Conservation (phyloP, 37 sponge, comb jelly and placozoan species). For the Geodia barretti region DNA sequence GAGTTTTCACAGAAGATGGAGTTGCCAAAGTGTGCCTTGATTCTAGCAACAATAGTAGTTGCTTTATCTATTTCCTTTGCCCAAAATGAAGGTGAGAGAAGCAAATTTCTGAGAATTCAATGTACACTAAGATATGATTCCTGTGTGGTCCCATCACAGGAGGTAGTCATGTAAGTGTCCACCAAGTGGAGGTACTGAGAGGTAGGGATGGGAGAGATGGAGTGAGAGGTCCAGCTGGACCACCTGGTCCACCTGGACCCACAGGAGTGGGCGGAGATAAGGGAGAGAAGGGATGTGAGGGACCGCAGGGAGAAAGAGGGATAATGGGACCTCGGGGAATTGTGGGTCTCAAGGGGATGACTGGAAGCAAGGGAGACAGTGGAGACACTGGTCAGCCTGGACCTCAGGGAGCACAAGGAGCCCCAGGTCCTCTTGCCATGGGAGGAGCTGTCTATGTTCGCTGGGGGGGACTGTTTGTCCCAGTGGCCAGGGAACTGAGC, state of each 20-base stretch:
- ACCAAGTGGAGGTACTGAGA: neutral
- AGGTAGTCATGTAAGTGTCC: too few relatives aligned
- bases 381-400: neutral
- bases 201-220: neutral
- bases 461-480: constrained; percentile 41
- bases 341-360: neutral
- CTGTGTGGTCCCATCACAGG: neutral
- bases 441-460: constrained; percentile 24
- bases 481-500: constrained; percentile 14
- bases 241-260: neutral
- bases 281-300: neutral
- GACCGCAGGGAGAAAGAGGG: neutral
- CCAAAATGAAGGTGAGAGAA: neutral
- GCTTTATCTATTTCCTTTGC: neutral
- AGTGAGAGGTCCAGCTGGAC: neutral
- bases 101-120: too few relatives aligned
- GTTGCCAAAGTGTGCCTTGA: too few relatives aligned
- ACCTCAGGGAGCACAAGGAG: too few relatives aligned
- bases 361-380: neutral
- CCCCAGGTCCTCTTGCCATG: too few relatives aligned
- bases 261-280: neutral
- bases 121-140: neutral
- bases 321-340: neutral
- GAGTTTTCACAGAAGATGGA: too few relatives aligned
- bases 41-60: neutral